Conservation (phyloP, 2,888 invertebrate species). For the Meliscaeva auricollis region DNA sequence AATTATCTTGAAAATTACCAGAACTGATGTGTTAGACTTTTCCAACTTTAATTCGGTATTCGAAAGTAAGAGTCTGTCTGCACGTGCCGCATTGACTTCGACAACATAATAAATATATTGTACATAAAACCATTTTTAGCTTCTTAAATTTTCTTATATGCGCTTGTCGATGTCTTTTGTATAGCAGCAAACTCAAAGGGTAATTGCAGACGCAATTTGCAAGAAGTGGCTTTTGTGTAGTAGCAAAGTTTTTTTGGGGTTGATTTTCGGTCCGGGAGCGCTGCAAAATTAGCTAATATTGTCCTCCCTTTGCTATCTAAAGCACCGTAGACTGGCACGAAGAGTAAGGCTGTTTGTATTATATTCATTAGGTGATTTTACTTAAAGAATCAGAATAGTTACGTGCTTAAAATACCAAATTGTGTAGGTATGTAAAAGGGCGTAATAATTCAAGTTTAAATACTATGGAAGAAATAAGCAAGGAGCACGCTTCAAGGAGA, state of each 20-base stretch:
- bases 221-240: constrained; percentile 65
- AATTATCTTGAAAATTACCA: constrained; percentile 55
- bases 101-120: constrained; percentile 27
- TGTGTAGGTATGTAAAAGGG: constrained; percentile 24
- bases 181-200: constrained; percentile 59
- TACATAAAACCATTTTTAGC: constrained; percentile 12
- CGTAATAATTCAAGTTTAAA: constrained; percentile 41
- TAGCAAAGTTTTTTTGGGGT: constrained; percentile 38
- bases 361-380: constrained; percentile 73
- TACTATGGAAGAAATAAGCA: constrained; percentile 19
- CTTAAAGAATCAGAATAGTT: constrained; percentile 63
- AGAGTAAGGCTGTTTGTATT: constrained; percentile 41
- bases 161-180: background rate
- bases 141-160: constrained; percentile 39
- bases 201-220: constrained; percentile 68
- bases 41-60: constrained; percentile 46
- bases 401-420: constrained; percentile 67
- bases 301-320: constrained; percentile 34
- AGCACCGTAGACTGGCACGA: background rate
- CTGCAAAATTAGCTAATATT: constrained; percentile 72
- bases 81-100: constrained; percentile 70
- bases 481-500: constrained; percentile 33
- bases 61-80: constrained; percentile 68
- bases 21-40: background rate
- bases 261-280: constrained; percentile 50